A percentile compares a stretch with the other conserved stretches of the same genome.
phyloP scores from a whole-genome alignment of 1,140 invertebrate species.

The Euwallacea fornicatus region DNA sequence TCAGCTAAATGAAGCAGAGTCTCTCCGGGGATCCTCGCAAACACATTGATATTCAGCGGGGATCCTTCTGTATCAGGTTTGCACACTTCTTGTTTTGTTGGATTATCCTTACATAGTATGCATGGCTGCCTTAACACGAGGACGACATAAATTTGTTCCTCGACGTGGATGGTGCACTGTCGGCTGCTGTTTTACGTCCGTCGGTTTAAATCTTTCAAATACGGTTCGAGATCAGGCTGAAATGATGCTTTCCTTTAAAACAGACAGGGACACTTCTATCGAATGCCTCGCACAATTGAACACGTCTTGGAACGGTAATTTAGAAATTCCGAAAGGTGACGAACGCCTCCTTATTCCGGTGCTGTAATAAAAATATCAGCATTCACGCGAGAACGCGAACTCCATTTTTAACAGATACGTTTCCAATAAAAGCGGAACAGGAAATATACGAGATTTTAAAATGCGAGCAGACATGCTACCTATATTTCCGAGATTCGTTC shows the following conservation, averaged over 20 bases:
- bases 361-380: slow-evolving; percentile 24
- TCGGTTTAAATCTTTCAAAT: neutral
- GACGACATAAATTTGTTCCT: slow-evolving; percentile 27
- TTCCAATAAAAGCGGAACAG: slow-evolving; percentile 30
- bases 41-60: slow-evolving; percentile 37
- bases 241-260: no score
- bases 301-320: slow-evolving; percentile 19
- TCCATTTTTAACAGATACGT: slow-evolving; percentile 29
- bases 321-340: neutral
- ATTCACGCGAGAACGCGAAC: slow-evolving; percentile 24
- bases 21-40: slow-evolving; percentile 11
- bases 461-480: slow-evolving; percentile 31
- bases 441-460: slow-evolving; percentile 34
- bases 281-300: no score
- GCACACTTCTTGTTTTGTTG: slow-evolving; percentile 36
- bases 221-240: no score
- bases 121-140: slow-evolving; percentile 20
- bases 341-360: no score
- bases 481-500: slow-evolving; percentile 35
- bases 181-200: neutral
- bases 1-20: slow-evolving; percentile 27
- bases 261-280: no score
- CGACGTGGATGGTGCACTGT: no score
- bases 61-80: slow-evolving; percentile 36
- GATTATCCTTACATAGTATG: slow-evolving; percentile 36